Evolutionary conservation across 2,888 invertebrate genomes (phyloP), one percentile per base, ranked within the genome.

Genomic region (Acanthosoma haemorrhoidale): DNA sequence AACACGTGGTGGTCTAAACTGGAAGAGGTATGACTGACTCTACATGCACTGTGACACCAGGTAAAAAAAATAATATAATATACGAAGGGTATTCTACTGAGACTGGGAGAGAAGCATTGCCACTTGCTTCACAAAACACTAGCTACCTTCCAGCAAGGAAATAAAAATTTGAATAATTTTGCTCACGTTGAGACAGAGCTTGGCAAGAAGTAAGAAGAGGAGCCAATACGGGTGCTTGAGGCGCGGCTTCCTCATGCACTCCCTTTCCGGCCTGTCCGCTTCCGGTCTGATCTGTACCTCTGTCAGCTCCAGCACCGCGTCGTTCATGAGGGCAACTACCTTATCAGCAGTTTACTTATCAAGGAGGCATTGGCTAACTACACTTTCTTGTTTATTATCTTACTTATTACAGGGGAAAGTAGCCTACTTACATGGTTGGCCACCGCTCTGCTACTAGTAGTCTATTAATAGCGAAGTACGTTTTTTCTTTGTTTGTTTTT

Each of bases 151-250:
- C n/a, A n/a, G n/a, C n/a, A n/a, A 51, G 29, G 43, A 43, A 25
- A 25, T 51, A 51, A n/a, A n/a, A n/a, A n/a, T 6, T n/a, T 18
- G 1, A 1, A n/a, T n/a, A n/a, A n/a, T n/a, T n/a, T n/a, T 4
- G 60, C 71, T 71, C 36, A 71, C 71, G 34, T 71, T 71, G 25
- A 71, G 60, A n/a, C 29, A n/a, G 8, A 71, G 59, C 36, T 71
- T 71, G 25, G 32, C 8, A 38, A 71, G 3, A 41, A 71, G 59
- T 1, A 71, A 15, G 13, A 32, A 25, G 2, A 71, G 34, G 16
- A 71, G 39, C 16, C 68, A 21, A 3, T n/a, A 9, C 8, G 71
- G 71, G 57, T 71, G 71, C 15, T 21, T 25, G 1, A 43, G 58
- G 31, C 32, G 43, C 6, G 41, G 59, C 16, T 63, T 71, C 51